phyloP scores from a whole-genome alignment of 2,113 vertebrate species.

The Columba janthina region DNA sequence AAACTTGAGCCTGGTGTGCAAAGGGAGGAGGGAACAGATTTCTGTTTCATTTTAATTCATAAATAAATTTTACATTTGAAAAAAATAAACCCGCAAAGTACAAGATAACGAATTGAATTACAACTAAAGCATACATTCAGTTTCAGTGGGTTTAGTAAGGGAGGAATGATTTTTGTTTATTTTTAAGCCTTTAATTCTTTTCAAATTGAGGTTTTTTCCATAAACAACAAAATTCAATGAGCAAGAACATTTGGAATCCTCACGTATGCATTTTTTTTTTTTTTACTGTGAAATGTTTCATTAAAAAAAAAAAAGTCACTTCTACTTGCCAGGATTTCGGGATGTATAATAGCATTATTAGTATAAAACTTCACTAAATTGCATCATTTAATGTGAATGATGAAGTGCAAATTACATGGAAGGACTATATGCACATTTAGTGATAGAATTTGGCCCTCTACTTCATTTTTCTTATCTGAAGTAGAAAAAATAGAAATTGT shows the following conservation, averaged over 20 bases:
- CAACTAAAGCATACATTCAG: neutral
- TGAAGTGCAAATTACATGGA: neutral
- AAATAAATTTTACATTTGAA: neutral
- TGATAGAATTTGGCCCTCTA: neutral
- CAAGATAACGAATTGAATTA: neutral
- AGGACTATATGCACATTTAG: neutral
- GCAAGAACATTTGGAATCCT: neutral
- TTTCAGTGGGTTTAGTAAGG: neutral
- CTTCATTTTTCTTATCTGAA: neutral
- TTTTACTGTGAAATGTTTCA: neutral
- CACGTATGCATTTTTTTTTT: neutral
- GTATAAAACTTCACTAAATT: neutral
- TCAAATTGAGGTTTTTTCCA: constrained; percentile 11
- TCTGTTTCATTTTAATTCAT: neutral
- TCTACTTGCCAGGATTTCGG: neutral
- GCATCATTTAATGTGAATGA: neutral
- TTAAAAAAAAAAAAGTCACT: neutral
- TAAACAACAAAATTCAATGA: neutral
- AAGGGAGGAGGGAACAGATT: neutral
- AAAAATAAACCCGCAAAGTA: neutral
- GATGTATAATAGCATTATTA: neutral
- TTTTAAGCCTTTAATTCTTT: constrained; percentile 44
- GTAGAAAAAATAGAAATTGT: constrained; percentile 16
- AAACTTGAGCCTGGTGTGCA: neutral
- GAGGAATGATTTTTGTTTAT: constrained; percentile 11